Base-by-base conservation (phyloP, 2,888 invertebrate species). In the Ditylenchus weischeri region DNA sequence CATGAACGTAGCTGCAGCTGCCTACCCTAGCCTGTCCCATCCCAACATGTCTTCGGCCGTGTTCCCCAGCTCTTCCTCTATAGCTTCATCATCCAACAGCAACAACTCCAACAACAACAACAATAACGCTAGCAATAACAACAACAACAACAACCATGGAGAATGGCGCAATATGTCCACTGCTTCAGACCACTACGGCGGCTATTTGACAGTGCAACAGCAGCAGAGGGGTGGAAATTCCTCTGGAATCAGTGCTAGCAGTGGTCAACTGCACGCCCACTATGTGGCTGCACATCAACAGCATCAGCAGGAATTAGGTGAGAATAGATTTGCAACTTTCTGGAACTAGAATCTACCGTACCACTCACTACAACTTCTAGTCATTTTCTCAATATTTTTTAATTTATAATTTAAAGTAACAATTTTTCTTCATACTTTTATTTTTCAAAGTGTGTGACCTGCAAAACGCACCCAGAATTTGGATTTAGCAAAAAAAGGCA, bases 61-160 rank as follows among this genome's bases (percentile, higher is more conserved):
- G 29, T 54, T 54, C 54, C 54, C 54, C 54, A 43, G 43, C 43
- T 54, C 54, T 10, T 21, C 54, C 54, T 29, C 29, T 29, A 29
- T 21, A 54, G 29, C 54, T 18, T 29, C 54, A n/a, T 54, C 54
- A 50, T 62, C 43, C 64, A 49, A n/a, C 57, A 51, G 48, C 58
- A 50, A 48, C 65, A 69, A 48, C 69, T 59, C 7, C 69, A 69
- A 62, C 68, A 72, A 13, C 68, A 69, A 35, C 70, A 70, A 60
- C 60, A 66, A 59, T 65, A 15, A 23, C 69, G 69, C 23, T 47
- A 36, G n/a, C n/a, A 38, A 19, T 63, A 64, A 65, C 65, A 59
- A 43, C 21, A 38, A 47, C 50, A 66, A 48, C 62, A 66, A 43
- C 43, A 60, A 47, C 48, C 48, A 48, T 47, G 49, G 51, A 49